Base-by-base conservation (phyloP, 2,113 vertebrate genomes). In the Alethe castanea region DNA sequence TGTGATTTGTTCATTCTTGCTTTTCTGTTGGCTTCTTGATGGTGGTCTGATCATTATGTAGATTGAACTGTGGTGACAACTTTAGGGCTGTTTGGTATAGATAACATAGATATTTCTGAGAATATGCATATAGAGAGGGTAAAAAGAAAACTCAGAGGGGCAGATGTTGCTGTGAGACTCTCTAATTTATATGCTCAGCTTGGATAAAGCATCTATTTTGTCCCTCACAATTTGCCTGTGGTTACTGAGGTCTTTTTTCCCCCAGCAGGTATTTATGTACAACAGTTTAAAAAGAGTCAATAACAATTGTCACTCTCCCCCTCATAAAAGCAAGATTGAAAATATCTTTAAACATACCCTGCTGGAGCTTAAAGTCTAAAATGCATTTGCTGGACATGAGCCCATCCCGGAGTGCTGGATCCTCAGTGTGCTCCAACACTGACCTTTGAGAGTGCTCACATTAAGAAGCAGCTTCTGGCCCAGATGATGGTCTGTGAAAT, bases 261-360 rank as follows among this genome's bases (percentile, higher is more conserved):
- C n/a, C n/a, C 7, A 9, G 56, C 16, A 87, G 70, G 86, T 94
- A 90, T 93, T 96, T 94, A 92, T 69, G 44, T 86, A 94, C 42
- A 70, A 52, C 38, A 89, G 70, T 9, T 31, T 7, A 88, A 77
- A 82, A 86, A 79, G 65, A 25, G 62, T 92, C 42, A 62, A 25
- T 33, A 83, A 89, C 71, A 94, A 81, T 94, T 65, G 67, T 86
- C 72, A 56, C 56, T 94, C 23, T 62, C 44, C 31, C 61, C 35
- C n/a, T 72, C 40, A 40, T 92, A 93, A 94, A 93, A 79, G 65
- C 52, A 81, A 48, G 59, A 90, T 80, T 48, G 88, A 92, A 88
- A 93, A 88, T 84, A 93, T 65, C 57, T 40, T 86, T 93, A 93
- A 86, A 92, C 48, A 84, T 42, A 65, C 25, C 48, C 69, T 77